Evolutionary conservation across 2,888 invertebrate species (phyloP).

Genomic region (Mimumesa dahlbomi): DNA sequence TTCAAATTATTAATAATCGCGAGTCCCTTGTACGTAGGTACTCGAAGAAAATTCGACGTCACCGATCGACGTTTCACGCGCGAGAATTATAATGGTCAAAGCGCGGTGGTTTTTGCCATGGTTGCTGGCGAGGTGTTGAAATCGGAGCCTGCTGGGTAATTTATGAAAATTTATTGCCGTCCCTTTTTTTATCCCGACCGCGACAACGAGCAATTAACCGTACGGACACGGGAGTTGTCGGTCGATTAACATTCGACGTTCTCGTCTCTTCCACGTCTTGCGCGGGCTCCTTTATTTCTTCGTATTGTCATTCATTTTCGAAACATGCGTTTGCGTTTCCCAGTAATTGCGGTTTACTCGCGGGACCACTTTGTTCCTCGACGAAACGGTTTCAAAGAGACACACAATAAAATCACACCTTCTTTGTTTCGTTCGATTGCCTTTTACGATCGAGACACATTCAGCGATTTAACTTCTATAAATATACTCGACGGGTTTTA

Average conservation of each 20-base stretch:
- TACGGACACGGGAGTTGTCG: constrained; percentile 4
- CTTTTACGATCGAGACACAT: not conserved
- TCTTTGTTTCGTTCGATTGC: not conserved
- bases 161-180: constrained; percentile 50
- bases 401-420: not conserved
- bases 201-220: constrained; percentile 36
- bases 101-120: not conserved
- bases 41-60: constrained; percentile 48
- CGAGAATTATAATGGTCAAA: too few relatives aligned
- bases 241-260: constrained; percentile 19
- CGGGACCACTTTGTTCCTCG: constrained; percentile 4
- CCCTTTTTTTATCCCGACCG: constrained; percentile 18
- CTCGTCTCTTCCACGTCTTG: too few relatives aligned
- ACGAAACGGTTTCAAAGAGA: too few relatives aligned
- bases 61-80: too few relatives aligned
- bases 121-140: constrained; percentile 11
- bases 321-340: too few relatives aligned
- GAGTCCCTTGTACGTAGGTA: too few relatives aligned
- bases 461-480: constrained; percentile 10
- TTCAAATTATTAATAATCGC: too few relatives aligned
- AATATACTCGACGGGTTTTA: constrained; percentile 3
- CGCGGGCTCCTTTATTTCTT: too few relatives aligned
- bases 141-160: constrained; percentile 30
- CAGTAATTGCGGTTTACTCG: too few relatives aligned
- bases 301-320: too few relatives aligned